Percentiles rank a stretch among this genome's conserved stretches.
Conservation (phyloP, 1,140 invertebrate genomes). For the Nasonia longicornis region DNA sequence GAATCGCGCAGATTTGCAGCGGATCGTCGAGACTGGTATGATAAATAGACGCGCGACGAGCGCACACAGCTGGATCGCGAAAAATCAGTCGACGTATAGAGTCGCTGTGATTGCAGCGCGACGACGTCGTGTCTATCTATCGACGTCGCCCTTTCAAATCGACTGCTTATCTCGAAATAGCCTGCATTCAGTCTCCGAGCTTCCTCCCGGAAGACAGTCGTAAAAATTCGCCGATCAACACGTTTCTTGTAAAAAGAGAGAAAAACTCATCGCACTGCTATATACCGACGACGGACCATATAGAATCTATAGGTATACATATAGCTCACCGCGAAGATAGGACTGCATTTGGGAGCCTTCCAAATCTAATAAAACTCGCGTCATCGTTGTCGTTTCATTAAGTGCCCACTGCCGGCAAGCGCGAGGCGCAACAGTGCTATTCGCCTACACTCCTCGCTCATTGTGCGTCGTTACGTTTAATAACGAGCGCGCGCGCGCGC, state of each 20-base stretch:
- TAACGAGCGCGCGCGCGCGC: background rate
- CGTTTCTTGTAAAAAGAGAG: background rate
- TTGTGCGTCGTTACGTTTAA: constrained; percentile 1
- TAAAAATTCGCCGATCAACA: background rate
- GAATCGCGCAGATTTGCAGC: no score
- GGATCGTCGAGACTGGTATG: background rate
- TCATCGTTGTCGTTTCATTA: background rate
- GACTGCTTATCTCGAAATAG: background rate
- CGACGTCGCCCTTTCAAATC: background rate
- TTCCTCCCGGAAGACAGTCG: background rate
- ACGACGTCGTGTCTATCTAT: background rate
- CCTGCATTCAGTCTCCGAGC: no score
- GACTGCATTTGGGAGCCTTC: background rate
- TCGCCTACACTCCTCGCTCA: background rate
- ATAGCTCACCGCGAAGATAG: background rate
- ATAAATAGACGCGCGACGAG: background rate
- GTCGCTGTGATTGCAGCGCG: no score
- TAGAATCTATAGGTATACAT: background rate
- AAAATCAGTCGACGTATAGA: background rate
- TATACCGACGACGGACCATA: background rate
- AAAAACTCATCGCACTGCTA: background rate
- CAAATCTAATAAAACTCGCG: background rate
- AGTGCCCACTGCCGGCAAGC: background rate
- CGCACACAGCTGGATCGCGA: background rate
- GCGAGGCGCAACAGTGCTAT: background rate